Percentiles rank a stretch among this genome's conserved stretches.
Conservation (phyloP, 2,888 invertebrate species). For the Brenthis daphne region DNA sequence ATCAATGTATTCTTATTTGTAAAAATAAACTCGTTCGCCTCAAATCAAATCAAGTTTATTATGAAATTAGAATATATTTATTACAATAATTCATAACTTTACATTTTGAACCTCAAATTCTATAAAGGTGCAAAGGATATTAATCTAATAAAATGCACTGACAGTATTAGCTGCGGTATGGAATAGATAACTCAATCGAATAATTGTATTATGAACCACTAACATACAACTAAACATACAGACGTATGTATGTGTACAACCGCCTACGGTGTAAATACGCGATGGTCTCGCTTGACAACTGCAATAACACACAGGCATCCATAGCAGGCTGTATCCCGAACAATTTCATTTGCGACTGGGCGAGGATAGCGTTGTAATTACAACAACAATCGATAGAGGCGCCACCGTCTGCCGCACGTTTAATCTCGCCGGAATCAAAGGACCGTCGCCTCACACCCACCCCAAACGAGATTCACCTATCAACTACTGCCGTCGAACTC, state of each 20-base stretch:
- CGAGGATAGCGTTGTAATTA: constrained; percentile 82
- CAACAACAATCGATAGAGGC: constrained; percentile 83
- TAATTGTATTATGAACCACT: constrained; percentile 36
- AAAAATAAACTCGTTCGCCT: too few relatives aligned
- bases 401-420: constrained; percentile 82
- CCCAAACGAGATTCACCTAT: constrained; percentile 58
- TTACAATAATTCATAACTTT: background rate
- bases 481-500: constrained; percentile 47
- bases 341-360: constrained; percentile 82
- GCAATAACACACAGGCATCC: constrained; percentile 73
- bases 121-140: background rate
- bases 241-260: constrained; percentile 26
- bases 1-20: too few relatives aligned
- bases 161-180: constrained; percentile 13
- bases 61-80: too few relatives aligned
- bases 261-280: constrained; percentile 39
- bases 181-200: constrained; percentile 26
- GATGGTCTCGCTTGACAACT: constrained; percentile 52
- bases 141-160: constrained; percentile 12
- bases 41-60: too few relatives aligned
- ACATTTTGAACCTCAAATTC: background rate
- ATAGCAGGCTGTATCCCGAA: constrained; percentile 78
- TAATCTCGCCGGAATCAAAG: constrained; percentile 81
- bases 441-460: constrained; percentile 78
- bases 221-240: constrained; percentile 28